A percentile compares a stretch with the other conserved stretches of the same genome.
These are phyloP conservation scores for Pseudopleuronectes americanus DNA, from an alignment of 2,797 vertebrate genomes.

Conservation along the genomic window DNA sequence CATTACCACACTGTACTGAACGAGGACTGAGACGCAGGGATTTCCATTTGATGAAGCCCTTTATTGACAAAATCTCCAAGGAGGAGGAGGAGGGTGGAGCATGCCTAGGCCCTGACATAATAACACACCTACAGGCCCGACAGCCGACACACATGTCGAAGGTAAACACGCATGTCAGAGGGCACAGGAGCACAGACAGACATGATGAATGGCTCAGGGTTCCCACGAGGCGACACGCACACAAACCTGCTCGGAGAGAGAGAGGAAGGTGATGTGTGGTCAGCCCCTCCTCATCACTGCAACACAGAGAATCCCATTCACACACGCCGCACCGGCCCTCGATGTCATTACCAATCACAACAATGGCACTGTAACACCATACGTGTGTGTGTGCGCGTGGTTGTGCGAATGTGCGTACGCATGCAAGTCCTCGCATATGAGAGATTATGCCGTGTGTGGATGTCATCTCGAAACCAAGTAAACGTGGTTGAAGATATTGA, in stretches of 20 bases:
- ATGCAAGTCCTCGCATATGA: neutral
- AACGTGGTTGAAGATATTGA: neutral
- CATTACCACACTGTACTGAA: slow-evolving; percentile 37
- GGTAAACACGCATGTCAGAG: slow-evolving; percentile 83
- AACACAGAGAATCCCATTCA: slow-evolving; percentile 80
- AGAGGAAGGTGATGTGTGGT: slow-evolving; percentile 78
- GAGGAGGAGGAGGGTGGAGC: slow-evolving; percentile 66
- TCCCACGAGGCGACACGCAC: slow-evolving; percentile 76
- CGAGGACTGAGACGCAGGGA: slow-evolving; percentile 23
- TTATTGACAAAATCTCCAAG: slow-evolving; percentile 70
- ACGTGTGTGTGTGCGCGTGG: slow-evolving; percentile 23
- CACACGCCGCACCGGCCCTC: slow-evolving; percentile 38
- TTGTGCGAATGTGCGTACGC: neutral
- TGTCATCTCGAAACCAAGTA: neutral
- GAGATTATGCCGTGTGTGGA: neutral
- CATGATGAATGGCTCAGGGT: slow-evolving; percentile 82
- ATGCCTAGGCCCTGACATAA: slow-evolving; percentile 72
- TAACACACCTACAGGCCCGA: slow-evolving; percentile 73
- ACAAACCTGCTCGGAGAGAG: slow-evolving; percentile 58
- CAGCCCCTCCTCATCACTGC: slow-evolving; percentile 67
- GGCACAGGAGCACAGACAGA: slow-evolving; percentile 79
- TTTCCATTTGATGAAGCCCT: slow-evolving; percentile 67
- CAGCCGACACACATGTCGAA: slow-evolving; percentile 75
- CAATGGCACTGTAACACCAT: slow-evolving; percentile 63
- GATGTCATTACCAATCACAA: slow-evolving; percentile 71